Percentiles rank a stretch among this genome's conserved stretches.
Conservation (phyloP, 2,888 invertebrate species). For the Metellina segmentata region DNA sequence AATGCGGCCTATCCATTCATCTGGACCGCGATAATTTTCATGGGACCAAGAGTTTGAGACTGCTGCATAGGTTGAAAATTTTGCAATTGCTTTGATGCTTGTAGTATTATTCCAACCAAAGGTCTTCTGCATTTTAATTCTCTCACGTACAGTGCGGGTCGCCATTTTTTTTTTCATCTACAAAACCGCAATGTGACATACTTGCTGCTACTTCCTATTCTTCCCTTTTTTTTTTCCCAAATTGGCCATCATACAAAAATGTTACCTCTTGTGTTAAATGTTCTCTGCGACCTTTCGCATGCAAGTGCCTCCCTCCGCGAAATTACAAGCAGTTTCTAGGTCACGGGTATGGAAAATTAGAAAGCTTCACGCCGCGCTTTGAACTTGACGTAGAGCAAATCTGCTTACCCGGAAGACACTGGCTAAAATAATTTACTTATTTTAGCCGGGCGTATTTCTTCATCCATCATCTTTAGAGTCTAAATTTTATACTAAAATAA, state of each 20-base stretch:
- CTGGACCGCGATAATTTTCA: no score
- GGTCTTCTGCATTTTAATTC: neutral
- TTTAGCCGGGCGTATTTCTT: neutral
- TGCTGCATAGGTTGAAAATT: no score
- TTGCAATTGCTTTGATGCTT: no score
- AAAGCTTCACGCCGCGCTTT: slow-evolving; percentile 38
- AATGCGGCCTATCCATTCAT: no score
- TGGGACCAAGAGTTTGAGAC: no score
- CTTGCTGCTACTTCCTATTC: neutral
- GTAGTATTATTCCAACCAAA: neutral
- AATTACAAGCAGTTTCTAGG: slow-evolving; percentile 24
- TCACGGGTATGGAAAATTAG: slow-evolving; percentile 12
- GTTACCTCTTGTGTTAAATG: slow-evolving; percentile 4
- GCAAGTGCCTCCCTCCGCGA: slow-evolving; percentile 10
- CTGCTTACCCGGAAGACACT: slow-evolving; percentile 30
- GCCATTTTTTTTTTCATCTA: neutral
- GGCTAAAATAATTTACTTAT: neutral
- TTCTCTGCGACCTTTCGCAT: slow-evolving; percentile 27
- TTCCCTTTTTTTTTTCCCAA: neutral
- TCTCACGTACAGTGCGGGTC: neutral
- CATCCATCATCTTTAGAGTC: neutral
- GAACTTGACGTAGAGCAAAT: slow-evolving; percentile 13
- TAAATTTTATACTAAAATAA: neutral
- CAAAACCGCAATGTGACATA: neutral
- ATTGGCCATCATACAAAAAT: neutral